These are phyloP conservation scores for Sphaerophoria rueppellii DNA, from an alignment of 2,888 invertebrate species.

Conservation along the genomic window DNA sequence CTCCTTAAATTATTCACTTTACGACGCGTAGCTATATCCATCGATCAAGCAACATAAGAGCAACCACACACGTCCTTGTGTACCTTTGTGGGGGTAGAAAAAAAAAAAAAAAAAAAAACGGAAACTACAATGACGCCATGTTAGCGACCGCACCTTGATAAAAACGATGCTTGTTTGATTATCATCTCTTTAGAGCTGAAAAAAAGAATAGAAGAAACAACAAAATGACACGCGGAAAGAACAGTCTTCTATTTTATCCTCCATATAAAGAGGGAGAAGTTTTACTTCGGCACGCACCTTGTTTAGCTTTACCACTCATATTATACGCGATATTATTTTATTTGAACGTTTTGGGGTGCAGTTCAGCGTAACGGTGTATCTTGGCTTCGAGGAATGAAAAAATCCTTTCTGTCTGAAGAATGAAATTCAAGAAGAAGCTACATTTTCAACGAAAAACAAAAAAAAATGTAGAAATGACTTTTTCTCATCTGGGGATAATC, in stretches of 20 bases:
- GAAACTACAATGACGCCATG: conserved; percentile 18
- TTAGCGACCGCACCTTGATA: conserved; percentile 64
- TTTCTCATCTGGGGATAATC: conserved; percentile 63
- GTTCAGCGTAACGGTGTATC: conserved; percentile 46
- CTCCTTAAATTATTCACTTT: conserved; percentile 41
- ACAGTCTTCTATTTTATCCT: conserved; percentile 15
- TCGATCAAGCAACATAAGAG: conserved; percentile 69
- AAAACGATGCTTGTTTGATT: conserved; percentile 73
- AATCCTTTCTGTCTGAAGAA: conserved; percentile 47
- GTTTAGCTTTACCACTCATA: conserved; percentile 16
- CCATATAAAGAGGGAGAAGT: conserved; percentile 66
- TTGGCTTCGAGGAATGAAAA: conserved; percentile 20
- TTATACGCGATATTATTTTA: background rate
- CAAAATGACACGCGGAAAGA: conserved; percentile 55
- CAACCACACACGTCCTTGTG: conserved; percentile 44
- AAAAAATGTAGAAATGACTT: conserved; percentile 53
- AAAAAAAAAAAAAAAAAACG: background rate
- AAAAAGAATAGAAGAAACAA: conserved; percentile 1
- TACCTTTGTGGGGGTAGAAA: conserved; percentile 45
- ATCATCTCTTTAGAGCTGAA: conserved; percentile 67
- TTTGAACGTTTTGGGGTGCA: conserved; percentile 58
- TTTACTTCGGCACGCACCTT: conserved; percentile 70
- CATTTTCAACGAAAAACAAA: background rate
- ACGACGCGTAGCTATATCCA: conserved; percentile 29
- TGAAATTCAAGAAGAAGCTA: conserved; percentile 21